A percentile compares a stretch with the other conserved stretches of the same genome.
Evolutionary conservation across 2,797 vertebrate genomes (phyloP).

Genomic region (Perdix hodgsoniae): DNA sequence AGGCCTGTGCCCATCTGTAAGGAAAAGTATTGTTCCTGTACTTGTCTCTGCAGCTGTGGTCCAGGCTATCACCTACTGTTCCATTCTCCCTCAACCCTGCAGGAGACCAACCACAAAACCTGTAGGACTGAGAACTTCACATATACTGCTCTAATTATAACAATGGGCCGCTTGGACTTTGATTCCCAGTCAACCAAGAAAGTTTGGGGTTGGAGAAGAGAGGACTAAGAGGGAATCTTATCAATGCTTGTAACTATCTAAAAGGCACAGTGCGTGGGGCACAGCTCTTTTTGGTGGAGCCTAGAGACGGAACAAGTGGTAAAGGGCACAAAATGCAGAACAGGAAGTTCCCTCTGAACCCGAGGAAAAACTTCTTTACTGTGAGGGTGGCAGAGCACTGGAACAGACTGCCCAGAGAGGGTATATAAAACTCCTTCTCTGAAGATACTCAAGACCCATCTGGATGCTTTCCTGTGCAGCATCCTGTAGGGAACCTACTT

Average conservation of each 20-base stretch:
- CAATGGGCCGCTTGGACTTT: background rate
- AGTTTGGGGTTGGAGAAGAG: background rate
- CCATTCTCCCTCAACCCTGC: background rate
- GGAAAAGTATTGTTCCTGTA: background rate
- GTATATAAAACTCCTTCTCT: background rate
- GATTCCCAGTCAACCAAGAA: accelerated
- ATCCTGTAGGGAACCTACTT: background rate
- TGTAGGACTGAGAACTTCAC: background rate
- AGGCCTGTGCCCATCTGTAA: background rate
- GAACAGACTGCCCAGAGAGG: background rate
- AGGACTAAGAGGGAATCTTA: background rate
- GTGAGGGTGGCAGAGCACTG: background rate
- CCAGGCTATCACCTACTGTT: background rate
- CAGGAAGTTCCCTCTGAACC: background rate
- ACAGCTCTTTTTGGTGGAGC: background rate
- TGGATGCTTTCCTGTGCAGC: background rate
- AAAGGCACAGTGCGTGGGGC: background rate
- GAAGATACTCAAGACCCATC: background rate
- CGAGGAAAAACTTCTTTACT: background rate
- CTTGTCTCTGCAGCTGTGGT: background rate
- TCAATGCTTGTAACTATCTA: background rate
- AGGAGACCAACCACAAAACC: background rate
- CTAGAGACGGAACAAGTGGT: background rate
- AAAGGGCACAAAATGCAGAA: background rate
- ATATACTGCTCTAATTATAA: background rate